Evolutionary conservation across 2,888 invertebrate species (phyloP), one percentile per base, ranked within the genome.

Genomic region (Philonicus albiceps): DNA sequence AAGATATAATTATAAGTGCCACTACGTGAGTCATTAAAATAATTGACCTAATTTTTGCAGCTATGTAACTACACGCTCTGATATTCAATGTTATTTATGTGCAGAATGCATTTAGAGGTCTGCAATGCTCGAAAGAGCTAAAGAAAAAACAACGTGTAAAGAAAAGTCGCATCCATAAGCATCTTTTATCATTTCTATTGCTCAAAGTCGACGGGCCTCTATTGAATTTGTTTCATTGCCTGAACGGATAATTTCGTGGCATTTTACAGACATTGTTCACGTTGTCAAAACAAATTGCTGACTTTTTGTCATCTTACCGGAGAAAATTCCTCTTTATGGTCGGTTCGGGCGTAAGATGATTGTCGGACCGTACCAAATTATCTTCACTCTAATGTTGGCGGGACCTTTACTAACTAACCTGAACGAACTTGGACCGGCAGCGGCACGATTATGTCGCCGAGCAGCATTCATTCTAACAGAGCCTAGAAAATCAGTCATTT

Each of bases 241-340:
- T 49, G 49, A 78, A 49, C 78, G 78, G 78, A 78, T 78, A 78
- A 78, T 78, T 78, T 78, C 78, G 78, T 78, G 78, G 78, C 78
- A 22, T 49, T 37, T 78, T 78, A 43, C 49, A 22, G 22, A 4
- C n/a, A 49, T 78, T 78, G 78, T 78, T 27, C 30, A 6, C 43
- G 64, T 30, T 78, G 78, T 78, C 78, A 78, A 78, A 78, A 78
- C 78, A 78, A 78, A 78, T 78, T 78, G 78, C 78, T 78, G 43
- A 78, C 49, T 27, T 43, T 78, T 78, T 78, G 78, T 78, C 78
- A 78, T 78, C 78, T 49, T 30, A 22, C 78, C 49, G 49, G 78
- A 78, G 78, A 78, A 49, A 43, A 78, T 78, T 78, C 78, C 22
- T 78, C 53, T 78, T 78, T 78, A 78, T 78, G 78, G 78, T 27